Base-by-base conservation (phyloP, 2,888 invertebrate species). In the Leucania comma region DNA sequence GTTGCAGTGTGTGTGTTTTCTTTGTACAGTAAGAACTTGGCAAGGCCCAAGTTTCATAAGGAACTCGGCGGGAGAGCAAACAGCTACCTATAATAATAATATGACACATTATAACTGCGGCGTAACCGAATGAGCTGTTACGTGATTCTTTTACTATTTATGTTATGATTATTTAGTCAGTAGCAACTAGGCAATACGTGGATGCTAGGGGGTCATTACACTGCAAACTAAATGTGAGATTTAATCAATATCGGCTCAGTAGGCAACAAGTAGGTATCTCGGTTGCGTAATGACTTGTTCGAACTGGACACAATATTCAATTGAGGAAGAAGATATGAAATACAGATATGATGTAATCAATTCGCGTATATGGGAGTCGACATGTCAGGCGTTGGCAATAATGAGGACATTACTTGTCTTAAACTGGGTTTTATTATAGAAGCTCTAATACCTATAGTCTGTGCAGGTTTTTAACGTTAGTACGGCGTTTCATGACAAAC, bases 21-120 rank as follows among this genome's bases (percentile, higher is more conserved):
- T 64, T 68, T 53, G 74, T 64, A 42, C 59, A 20, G n/a, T 53
- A n/a, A 56, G 2, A 57, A 46, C 32, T 57, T 46, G 63, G 58
- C 68, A 69, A 56, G 29, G 29, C 65, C 63, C 61, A 74, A 79
- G 69, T 66, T 72, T 81, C 80, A 68, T 83, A 83, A 72, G 73
- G 85, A 75, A 62, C 81, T 64, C 67, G 42, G 90, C 88, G 92
- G 92, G 92, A 92, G 92, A 91, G 90, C 84, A 71, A 68, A 74
- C 79, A 62, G 85, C 85, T 68, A 69, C 90, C 88, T 90, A 66
- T 89, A 89, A 88, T 89, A 90, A 88, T 90, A 90, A 87, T 83
- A 87, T 87, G 83, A 75, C 65, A 68, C 53, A 68, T 42, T 70
- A 57, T 57, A 64, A 66, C 57, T 17, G 56, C 46, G 32, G 51